Percentiles rank a stretch among this genome's conserved stretches.
phyloP scores from a whole-genome alignment of 2,113 vertebrate species.

The Eupsittula cactorum region DNA sequence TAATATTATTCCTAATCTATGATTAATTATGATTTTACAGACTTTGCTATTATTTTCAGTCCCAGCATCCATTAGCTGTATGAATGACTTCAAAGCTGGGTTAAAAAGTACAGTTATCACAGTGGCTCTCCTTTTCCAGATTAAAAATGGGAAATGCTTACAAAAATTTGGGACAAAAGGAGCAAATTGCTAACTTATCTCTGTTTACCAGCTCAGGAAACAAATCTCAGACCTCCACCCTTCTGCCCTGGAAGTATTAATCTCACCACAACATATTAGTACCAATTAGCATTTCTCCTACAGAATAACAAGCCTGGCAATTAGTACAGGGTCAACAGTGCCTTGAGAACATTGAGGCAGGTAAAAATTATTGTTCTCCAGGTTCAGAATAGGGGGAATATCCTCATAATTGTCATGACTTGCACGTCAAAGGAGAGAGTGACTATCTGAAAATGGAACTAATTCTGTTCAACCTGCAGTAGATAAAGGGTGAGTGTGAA shows the following conservation, averaged over 20 bases:
- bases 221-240: neutral
- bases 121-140: neutral
- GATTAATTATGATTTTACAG: neutral
- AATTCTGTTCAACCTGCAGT: neutral
- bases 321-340: neutral
- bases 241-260: neutral
- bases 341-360: neutral
- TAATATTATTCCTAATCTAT: neutral
- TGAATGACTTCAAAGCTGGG: neutral
- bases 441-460: neutral
- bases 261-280: neutral
- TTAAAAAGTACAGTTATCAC: neutral
- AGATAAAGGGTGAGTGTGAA: neutral
- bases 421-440: neutral
- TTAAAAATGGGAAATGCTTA: neutral
- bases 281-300: neutral
- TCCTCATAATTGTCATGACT: neutral
- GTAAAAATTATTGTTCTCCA: neutral
- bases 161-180: neutral
- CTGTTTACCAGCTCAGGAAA: neutral
- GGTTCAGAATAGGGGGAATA: neutral
- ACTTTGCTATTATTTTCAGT: neutral
- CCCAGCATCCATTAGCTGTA: neutral
- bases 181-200: neutral
- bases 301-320: neutral